Conservation (phyloP, 2,113 vertebrate genomes). For the Barbus barbus region DNA sequence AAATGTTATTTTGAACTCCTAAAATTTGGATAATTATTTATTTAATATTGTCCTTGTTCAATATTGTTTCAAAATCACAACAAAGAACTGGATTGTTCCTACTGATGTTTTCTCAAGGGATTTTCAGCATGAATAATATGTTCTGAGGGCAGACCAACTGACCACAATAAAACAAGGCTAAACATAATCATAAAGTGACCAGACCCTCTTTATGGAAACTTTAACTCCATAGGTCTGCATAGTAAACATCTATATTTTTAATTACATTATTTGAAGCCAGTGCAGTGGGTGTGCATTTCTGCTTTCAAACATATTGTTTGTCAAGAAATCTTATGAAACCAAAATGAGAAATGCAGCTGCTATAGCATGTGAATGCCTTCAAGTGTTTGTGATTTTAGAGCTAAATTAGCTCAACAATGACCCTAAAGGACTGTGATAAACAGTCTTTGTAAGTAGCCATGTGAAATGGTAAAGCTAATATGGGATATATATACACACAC, state of each 20-base stretch:
- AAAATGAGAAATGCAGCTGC: constrained; percentile 43
- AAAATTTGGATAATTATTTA: no score
- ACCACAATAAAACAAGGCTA: constrained; percentile 3
- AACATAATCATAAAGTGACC: background rate
- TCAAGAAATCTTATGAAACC: constrained; percentile 16
- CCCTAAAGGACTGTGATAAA: background rate
- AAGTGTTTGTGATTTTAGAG: constrained; percentile 20
- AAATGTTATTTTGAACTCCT: background rate
- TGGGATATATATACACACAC: no score
- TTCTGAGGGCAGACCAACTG: background rate
- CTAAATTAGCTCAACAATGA: background rate
- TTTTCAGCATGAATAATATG: background rate
- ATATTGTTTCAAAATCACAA: background rate
- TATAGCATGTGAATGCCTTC: constrained; percentile 27
- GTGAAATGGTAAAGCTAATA: no score
- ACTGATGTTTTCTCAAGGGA: background rate
- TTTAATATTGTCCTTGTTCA: background rate
- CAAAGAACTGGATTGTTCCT: background rate
- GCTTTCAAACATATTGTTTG: background rate
- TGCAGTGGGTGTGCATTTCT: background rate
- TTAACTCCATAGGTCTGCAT: background rate
- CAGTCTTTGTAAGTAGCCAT: background rate
- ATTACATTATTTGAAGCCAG: background rate
- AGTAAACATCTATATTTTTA: constrained; percentile 20
- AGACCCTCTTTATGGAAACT: background rate